phyloP scores from a whole-genome alignment of 2,888 invertebrate genomes.

The Tuta absoluta region DNA sequence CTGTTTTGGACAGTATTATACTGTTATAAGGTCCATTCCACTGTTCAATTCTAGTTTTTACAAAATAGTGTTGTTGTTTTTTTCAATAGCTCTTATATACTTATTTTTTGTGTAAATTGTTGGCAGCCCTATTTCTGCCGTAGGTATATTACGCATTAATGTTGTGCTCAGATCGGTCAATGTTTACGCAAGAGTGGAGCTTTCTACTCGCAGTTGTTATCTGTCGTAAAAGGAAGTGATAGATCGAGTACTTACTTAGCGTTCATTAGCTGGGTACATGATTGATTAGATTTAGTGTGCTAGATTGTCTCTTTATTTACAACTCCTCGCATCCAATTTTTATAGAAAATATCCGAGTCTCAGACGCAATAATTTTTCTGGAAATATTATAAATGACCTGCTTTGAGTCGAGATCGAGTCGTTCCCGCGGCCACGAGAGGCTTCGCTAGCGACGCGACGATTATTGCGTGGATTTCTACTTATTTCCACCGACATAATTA shows the following conservation, averaged over 20 bases:
- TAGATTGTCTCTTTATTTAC: too few relatives aligned
- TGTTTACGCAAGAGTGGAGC: slow-evolving; percentile 5
- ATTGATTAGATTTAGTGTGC: not conserved
- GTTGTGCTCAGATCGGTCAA: not conserved
- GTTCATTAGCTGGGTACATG: not conserved
- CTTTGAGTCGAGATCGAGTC: not conserved
- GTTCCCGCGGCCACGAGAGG: not conserved
- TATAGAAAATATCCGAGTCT: too few relatives aligned
- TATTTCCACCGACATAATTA: not conserved
- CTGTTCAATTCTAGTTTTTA: too few relatives aligned
- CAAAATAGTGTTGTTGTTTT: too few relatives aligned
- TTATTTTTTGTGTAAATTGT: too few relatives aligned
- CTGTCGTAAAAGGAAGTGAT: slow-evolving; percentile 6
- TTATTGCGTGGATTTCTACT: not conserved
- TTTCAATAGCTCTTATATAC: too few relatives aligned
- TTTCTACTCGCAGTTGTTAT: not conserved
- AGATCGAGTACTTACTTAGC: not conserved
- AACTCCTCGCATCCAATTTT: too few relatives aligned
- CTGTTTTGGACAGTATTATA: too few relatives aligned
- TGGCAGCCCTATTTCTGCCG: too few relatives aligned
- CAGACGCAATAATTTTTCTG: too few relatives aligned
- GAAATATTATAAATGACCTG: not conserved
- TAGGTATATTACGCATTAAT: not conserved
- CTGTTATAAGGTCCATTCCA: too few relatives aligned
- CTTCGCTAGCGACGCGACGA: not conserved